Evolutionary conservation across 2,888 invertebrate species (phyloP).

Genomic region (Muschampia plurimacula): DNA sequence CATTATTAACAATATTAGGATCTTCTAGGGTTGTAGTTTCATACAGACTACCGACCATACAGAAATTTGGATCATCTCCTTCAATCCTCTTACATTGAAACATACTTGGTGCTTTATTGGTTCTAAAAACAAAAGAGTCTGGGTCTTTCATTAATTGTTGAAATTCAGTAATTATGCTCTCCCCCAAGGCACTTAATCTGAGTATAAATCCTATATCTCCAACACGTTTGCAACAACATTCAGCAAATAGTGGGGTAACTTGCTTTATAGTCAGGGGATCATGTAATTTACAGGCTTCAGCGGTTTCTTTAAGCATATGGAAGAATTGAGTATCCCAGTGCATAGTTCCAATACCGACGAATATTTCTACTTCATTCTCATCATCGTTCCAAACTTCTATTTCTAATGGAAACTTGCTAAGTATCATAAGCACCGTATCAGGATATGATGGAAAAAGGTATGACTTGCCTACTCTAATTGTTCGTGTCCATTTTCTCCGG

Average conservation of each 20-base stretch:
- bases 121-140: conserved; percentile 74
- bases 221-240: conserved; percentile 68
- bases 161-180: conserved; percentile 75
- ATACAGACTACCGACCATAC: conserved; percentile 75
- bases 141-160: conserved; percentile 74
- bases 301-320: conserved; percentile 75
- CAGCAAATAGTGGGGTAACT: conserved; percentile 57
- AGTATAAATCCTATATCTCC: conserved; percentile 79
- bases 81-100: conserved; percentile 73
- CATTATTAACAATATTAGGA: conserved; percentile 61
- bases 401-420: conserved; percentile 79
- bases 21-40: conserved; percentile 78
- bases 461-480: conserved; percentile 82
- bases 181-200: conserved; percentile 80
- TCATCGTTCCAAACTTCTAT: conserved; percentile 80
- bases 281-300: conserved; percentile 63
- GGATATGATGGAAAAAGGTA: conserved; percentile 81
- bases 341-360: conserved; percentile 74
- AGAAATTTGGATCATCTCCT: conserved; percentile 75
- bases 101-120: conserved; percentile 76
- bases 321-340: conserved; percentile 79
- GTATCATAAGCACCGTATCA: conserved; percentile 70
- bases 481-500: conserved; percentile 67
- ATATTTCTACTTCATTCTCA: conserved; percentile 66
- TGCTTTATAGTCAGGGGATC: conserved; percentile 70